Percentiles rank a stretch among this genome's conserved stretches.
Conservation (phyloP, 2,797 vertebrate species). For the Anolis apletophallus region DNA sequence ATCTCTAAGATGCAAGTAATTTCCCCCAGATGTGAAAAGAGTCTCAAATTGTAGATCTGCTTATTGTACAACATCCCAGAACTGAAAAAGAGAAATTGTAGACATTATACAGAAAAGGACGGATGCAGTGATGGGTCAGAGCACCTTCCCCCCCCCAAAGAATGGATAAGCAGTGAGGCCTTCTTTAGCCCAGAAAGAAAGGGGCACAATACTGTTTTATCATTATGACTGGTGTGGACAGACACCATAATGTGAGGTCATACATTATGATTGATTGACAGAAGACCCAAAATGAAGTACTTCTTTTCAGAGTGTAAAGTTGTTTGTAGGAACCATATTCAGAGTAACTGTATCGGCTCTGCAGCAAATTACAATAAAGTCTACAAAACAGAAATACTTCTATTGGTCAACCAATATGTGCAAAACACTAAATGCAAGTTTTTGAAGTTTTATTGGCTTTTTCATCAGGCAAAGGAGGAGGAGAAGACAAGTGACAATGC, state of each 20-base stretch:
- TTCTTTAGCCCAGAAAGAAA: not conserved
- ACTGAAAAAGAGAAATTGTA: not conserved
- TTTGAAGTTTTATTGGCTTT: no score
- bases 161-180: not conserved
- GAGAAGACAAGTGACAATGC: not conserved
- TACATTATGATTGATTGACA: not conserved
- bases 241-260: not conserved
- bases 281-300: not conserved
- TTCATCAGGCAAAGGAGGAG: no score
- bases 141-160: not conserved
- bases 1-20: not conserved
- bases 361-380: no score
- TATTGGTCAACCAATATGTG: no score
- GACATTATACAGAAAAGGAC: no score
- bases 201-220: not conserved
- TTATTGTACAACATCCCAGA: rapidly evolving
- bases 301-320: not conserved
- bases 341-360: not conserved
- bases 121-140: not conserved
- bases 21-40: not conserved
- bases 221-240: not conserved
- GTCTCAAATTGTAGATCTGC: rapidly evolving
- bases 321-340: not conserved
- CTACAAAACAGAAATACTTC: not conserved
- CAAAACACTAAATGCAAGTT: no score